Percentiles rank a stretch among this genome's conserved stretches.
These are phyloP conservation scores for Palaemon carinicauda DNA, from an alignment of 1,140 invertebrate species.

Conservation along the genomic window DNA sequence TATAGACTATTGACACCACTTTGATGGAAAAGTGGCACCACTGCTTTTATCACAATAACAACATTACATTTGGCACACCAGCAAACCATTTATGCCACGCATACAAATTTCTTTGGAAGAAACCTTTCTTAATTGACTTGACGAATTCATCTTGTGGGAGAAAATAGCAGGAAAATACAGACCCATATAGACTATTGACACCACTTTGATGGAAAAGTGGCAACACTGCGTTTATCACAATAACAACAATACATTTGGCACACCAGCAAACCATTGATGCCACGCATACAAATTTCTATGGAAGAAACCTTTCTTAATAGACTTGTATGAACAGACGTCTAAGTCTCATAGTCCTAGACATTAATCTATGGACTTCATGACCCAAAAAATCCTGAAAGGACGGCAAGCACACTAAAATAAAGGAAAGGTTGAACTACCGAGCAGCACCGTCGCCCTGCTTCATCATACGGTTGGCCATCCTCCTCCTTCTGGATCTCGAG, in stretches of 20 bases:
- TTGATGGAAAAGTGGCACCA: conserved; percentile 11
- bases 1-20: not conserved
- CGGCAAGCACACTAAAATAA: conserved; percentile 42
- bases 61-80: conserved; percentile 28
- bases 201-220: not conserved
- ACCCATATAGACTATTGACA: not conserved
- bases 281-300: conserved; percentile 3
- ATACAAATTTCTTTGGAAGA: not conserved
- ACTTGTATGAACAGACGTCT: not conserved
- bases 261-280: not conserved
- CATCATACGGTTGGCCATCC: conserved; percentile 41
- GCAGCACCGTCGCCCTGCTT: conserved; percentile 44
- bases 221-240: conserved; percentile 23
- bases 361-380: not conserved
- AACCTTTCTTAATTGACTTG: not conserved
- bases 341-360: not conserved
- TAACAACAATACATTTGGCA: conserved; percentile 34
- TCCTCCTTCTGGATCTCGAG: conserved; percentile 15
- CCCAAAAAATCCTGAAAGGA: conserved; percentile 18
- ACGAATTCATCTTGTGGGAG: conserved; percentile 10
- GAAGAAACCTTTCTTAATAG: not conserved
- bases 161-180: not conserved
- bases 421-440: conserved; percentile 42
- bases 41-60: conserved; percentile 4
- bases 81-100: conserved; percentile 22